These are phyloP conservation scores for Passer montanus DNA, from an alignment of 2,113 vertebrate genomes.

Conservation along the genomic window DNA sequence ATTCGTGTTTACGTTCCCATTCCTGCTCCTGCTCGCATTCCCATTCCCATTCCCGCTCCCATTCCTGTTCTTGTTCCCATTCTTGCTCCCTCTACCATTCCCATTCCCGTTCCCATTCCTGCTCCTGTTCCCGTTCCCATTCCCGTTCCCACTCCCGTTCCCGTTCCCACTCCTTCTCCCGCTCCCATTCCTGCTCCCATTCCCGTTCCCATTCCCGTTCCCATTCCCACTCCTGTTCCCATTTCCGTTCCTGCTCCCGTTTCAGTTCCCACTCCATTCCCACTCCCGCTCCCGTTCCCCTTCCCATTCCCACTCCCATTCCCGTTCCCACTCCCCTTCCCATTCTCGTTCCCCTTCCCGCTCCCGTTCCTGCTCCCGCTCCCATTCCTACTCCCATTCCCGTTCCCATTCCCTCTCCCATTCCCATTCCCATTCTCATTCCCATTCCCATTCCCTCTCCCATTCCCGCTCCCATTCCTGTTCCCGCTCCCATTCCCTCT, in stretches of 20 bases:
- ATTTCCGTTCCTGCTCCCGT: too few species aligned
- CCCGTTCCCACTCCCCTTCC: accelerated
- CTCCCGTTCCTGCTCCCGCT: accelerated
- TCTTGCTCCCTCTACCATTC: accelerated
- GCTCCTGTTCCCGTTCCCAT: accelerated
- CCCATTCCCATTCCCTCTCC: accelerated
- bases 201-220: accelerated
- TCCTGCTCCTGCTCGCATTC: slow-evolving; percentile 58
- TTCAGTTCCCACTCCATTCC: too few species aligned
- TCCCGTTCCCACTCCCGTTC: accelerated
- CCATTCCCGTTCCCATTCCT: not conserved
- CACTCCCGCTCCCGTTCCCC: accelerated
- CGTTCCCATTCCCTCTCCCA: not conserved
- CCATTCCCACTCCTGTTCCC: accelerated
- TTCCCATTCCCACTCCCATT: accelerated
- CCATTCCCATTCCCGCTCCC: not conserved
- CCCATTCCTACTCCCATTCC: accelerated
- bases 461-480: accelerated
- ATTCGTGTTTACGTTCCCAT: not conserved
- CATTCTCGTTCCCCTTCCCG: not conserved
- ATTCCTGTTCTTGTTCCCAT: too few species aligned
- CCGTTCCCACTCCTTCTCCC: accelerated
- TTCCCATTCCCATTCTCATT: accelerated
- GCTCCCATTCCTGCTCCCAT: not conserved
- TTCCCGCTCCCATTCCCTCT: accelerated